Percentiles rank a stretch among this genome's conserved stretches.
These are phyloP conservation scores for Polymixis flavicincta DNA, from an alignment of 2,888 invertebrate species.

Conservation along the genomic window DNA sequence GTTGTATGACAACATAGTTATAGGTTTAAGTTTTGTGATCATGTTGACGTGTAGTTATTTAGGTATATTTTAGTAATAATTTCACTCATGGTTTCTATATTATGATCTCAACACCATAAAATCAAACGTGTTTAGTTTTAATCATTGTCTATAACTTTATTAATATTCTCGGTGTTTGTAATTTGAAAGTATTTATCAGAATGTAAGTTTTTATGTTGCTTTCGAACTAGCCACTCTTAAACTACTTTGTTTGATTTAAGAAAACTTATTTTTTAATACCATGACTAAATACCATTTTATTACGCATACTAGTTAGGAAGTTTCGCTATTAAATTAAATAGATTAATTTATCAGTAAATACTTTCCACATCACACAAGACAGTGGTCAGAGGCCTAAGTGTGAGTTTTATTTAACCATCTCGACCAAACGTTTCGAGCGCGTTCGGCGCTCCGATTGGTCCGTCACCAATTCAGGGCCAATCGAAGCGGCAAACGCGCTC, in stretches of 20 bases:
- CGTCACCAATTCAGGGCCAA: too few relatives aligned
- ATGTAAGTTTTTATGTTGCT: conserved; percentile 22
- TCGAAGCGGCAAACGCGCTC: too few relatives aligned
- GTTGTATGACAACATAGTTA: conserved; percentile 31
- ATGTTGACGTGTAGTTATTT: conserved; percentile 39
- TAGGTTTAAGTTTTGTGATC: conserved; percentile 42
- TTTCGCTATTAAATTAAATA: not conserved
- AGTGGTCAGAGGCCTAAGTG: too few relatives aligned
- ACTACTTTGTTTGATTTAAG: not conserved
- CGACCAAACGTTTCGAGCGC: too few relatives aligned
- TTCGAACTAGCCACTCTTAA: conserved; percentile 14
- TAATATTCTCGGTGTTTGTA: conserved; percentile 19
- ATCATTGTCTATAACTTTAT: conserved; percentile 16
- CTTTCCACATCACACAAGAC: conserved; percentile 16
- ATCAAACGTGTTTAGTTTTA: conserved; percentile 56
- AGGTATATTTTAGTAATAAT: conserved; percentile 30
- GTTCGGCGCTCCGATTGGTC: too few relatives aligned
- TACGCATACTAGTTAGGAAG: not conserved
- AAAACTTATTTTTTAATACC: not conserved
- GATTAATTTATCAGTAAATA: not conserved
- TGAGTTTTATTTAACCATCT: too few relatives aligned
- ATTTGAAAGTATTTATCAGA: conserved; percentile 23
- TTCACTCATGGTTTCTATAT: conserved; percentile 39
- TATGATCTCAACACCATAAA: conserved; percentile 52
- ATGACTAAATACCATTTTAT: not conserved